phyloP scores from a whole-genome alignment of 2,113 vertebrate genomes.

The Entelurus aequoreus region DNA sequence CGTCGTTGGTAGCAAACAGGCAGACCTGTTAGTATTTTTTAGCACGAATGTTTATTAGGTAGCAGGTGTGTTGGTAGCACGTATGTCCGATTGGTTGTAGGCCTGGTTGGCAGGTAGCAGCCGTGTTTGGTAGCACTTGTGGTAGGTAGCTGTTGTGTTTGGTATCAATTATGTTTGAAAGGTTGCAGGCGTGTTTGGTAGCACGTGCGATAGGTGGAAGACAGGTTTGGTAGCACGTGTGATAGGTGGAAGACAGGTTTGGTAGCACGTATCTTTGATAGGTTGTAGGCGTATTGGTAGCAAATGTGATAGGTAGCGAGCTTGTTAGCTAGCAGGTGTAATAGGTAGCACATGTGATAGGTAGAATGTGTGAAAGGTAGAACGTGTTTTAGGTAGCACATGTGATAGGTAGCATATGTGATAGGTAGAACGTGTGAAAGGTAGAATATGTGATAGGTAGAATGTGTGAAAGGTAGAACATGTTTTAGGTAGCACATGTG shows the following conservation, averaged over 20 bases:
- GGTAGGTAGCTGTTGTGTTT: background rate
- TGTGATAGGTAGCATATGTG: background rate
- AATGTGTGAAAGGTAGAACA: no score
- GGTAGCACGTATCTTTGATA: no score
- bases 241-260: background rate
- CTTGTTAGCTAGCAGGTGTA: background rate
- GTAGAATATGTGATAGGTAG: no score
- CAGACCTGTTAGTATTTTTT: no score
- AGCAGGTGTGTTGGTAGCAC: background rate
- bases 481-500: background rate
- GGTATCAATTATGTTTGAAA: background rate
- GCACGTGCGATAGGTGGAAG: no score
- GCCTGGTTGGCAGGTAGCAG: background rate
- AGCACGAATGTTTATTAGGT: background rate
- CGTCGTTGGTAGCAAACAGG: no score
- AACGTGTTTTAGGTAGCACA: background rate
- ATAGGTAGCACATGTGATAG: no score
- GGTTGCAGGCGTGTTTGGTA: no score
- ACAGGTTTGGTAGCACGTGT: background rate
- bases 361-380: background rate
- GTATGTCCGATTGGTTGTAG: background rate
- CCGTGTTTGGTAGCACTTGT: background rate
- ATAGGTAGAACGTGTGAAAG: no score
- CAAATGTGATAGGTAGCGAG: no score
- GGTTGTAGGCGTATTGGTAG: background rate